These are phyloP conservation scores for Herpailurus yagouaroundi DNA, from an alignment of 2,113 vertebrate species.

Conservation along the genomic window DNA sequence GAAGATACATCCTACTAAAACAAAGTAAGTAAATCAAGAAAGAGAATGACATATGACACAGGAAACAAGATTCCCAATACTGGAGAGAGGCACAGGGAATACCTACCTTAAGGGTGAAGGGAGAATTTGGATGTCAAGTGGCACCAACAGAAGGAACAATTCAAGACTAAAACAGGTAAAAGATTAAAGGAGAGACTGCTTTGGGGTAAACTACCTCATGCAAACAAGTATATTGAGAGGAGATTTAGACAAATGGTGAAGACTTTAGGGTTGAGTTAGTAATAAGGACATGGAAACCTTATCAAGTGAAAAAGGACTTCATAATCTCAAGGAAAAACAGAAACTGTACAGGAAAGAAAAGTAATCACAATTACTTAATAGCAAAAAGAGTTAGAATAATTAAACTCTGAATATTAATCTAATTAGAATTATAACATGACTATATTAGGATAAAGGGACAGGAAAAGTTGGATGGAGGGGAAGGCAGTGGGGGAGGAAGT, in stretches of 20 bases:
- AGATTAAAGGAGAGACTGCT: not conserved
- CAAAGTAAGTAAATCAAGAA: not conserved
- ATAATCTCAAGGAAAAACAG: not conserved
- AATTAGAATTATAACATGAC: not conserved
- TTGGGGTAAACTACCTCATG: not conserved
- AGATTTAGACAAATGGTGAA: not conserved
- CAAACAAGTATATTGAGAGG: not conserved
- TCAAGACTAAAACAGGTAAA: not conserved
- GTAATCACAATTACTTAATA: not conserved
- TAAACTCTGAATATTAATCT: not conserved
- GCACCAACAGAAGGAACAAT: not conserved
- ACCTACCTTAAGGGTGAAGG: not conserved
- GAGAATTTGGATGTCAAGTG: not conserved
- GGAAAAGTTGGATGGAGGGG: not conserved
- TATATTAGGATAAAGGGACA: not conserved
- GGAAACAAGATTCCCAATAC: not conserved
- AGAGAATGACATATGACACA: not conserved
- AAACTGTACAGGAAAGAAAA: not conserved
- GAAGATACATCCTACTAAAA: not conserved
- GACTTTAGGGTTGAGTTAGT: not conserved
- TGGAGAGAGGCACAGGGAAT: not conserved
- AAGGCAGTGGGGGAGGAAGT: not conserved
- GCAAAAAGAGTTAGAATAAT: not conserved
- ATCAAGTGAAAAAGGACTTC: not conserved
- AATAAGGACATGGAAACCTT: not conserved